Conservation (phyloP, 2,797 vertebrate genomes). For the Enteromius thamalakanensis region DNA sequence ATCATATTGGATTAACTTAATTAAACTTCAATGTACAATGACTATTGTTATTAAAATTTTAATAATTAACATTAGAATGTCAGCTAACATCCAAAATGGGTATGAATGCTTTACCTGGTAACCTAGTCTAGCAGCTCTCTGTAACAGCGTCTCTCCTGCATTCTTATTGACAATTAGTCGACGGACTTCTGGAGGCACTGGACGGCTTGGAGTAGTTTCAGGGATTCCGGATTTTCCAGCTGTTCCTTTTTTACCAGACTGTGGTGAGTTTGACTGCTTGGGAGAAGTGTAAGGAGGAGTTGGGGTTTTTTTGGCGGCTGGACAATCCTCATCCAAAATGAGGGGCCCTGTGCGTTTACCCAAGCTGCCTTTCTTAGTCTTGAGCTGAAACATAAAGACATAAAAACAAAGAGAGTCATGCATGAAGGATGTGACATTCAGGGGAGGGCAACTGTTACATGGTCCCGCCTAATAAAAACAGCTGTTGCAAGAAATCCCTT, state of each 20-base stretch:
- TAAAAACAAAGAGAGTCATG: slow-evolving; percentile 35
- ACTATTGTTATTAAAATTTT: background rate
- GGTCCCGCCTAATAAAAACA: slow-evolving; percentile 44
- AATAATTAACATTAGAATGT: background rate
- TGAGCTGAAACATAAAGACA: slow-evolving; percentile 72
- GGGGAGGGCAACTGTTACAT: slow-evolving; percentile 40
- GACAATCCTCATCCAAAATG: slow-evolving; percentile 67
- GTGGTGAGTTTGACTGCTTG: slow-evolving; percentile 70
- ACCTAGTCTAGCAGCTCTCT: slow-evolving; percentile 92
- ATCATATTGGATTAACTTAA: background rate
- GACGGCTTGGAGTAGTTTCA: slow-evolving; percentile 77
- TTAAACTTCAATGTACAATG: background rate
- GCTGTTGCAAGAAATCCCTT: slow-evolving; percentile 46
- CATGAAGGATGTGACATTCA: slow-evolving; percentile 48
- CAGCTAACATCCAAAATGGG: background rate
- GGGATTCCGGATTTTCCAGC: slow-evolving; percentile 70
- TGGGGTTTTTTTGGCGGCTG: slow-evolving; percentile 73
- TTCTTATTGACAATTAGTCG: slow-evolving; percentile 98
- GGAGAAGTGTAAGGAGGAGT: slow-evolving; percentile 70
- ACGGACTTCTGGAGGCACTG: slow-evolving; percentile 90
- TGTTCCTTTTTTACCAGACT: slow-evolving; percentile 73
- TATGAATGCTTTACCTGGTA: slow-evolving; percentile 84
- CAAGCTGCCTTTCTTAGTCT: slow-evolving; percentile 78
- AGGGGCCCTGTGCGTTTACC: slow-evolving; percentile 74
- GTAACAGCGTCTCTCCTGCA: slow-evolving; percentile 93